Base-by-base conservation (phyloP, 2,888 invertebrate genomes). In the Hetaerina titia region DNA sequence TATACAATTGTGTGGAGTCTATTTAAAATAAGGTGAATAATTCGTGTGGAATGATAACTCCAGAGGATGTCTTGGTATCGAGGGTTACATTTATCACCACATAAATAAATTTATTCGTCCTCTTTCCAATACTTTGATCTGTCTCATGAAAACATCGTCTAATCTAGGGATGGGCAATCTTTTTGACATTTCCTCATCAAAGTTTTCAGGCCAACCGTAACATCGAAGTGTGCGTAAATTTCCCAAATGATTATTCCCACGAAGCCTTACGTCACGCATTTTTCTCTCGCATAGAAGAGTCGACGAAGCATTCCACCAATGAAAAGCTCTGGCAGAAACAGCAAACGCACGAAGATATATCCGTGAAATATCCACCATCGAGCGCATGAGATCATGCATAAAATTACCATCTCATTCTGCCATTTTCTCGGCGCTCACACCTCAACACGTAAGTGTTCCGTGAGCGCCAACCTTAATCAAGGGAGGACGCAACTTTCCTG, bases 301-400 rank as follows among this genome's bases (percentile, higher is more conserved):
- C 13, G 81, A n/a, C 81, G 31, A 81, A 81, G 81, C 13, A 25
- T 31, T 31, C 81, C 31, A 22, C 81, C 13, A 11, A 81, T 81
- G 81, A 31, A 81, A 81, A 81, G 31, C 81, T 25, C 31, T 31
- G 81, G 81, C 31, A 81, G 81, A 81, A 31, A 81, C 69, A 31
- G 31, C 81, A 15, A 81, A 31, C 31, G 11, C 31, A 31, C 22
- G 11, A 31, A 0, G 81, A 81, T 31, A 31, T 11, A 13, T 25
- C 81, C 81, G 81, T 31, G 81, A 81, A 81, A 81, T 81, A 31
- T 81, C 11, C 81, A 0, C 31, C 31, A 81, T 13, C 31, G 25
- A 15, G 81, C 81, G 81, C 22, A n/a, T 69, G 81, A 81, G 25
- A 81, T 25, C 31, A 81, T 81, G 81, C 81, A 81, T 81, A 81